A percentile compares a stretch with the other conserved stretches of the same genome.
phyloP scores from a whole-genome alignment of 2,113 vertebrate genomes.

The Cinclus mexicanus region DNA sequence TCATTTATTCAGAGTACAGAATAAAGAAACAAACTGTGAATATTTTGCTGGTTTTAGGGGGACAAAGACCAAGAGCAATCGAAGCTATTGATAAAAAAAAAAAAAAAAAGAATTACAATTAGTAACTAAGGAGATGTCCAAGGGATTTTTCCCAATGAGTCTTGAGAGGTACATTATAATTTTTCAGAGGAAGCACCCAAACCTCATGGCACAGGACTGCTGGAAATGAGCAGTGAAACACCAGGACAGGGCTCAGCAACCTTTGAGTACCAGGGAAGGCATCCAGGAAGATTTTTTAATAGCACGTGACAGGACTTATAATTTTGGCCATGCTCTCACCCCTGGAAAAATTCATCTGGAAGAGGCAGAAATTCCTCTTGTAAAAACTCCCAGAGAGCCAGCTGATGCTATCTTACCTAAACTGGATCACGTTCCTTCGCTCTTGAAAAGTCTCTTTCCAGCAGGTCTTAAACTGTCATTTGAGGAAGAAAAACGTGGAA shows the following conservation, averaged over 20 bases:
- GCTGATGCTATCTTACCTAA: neutral
- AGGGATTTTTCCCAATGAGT: neutral
- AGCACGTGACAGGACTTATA: neutral
- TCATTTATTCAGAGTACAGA: neutral
- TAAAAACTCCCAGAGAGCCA: neutral
- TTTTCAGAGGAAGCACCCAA: neutral
- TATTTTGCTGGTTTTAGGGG: neutral
- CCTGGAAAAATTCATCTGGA: neutral
- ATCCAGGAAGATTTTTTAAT: conserved; percentile 1
- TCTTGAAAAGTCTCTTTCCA: neutral
- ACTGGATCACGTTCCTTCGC: neutral
- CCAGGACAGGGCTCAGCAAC: neutral
- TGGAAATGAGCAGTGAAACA: neutral
- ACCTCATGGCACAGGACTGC: neutral
- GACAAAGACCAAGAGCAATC: neutral
- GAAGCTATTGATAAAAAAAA: neutral
- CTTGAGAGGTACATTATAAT: neutral
- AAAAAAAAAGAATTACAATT: neutral
- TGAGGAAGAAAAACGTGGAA: neutral
- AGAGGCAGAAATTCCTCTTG: neutral
- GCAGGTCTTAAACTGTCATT: neutral
- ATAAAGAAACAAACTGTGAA: neutral
- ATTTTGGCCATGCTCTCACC: neutral
- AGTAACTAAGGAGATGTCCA: neutral
- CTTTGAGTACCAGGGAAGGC: neutral